Conservation (phyloP, 2,888 invertebrate species). For the Dicycla oo region DNA sequence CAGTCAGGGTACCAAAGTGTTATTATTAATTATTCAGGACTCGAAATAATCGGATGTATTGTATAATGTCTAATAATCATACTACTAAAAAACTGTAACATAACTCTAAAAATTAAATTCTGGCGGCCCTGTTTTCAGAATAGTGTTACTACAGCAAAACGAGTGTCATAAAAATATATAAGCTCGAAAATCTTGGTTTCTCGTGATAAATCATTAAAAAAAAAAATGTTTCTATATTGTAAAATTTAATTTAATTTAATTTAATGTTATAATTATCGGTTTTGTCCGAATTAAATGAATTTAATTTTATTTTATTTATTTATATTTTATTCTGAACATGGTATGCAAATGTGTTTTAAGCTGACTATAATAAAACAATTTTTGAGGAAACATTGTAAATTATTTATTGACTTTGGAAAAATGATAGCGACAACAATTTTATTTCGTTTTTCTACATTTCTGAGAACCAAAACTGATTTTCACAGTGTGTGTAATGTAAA, state of each 20-base stretch:
- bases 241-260: no score
- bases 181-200: background rate
- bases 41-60: no score
- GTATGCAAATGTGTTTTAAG: constrained; percentile 16
- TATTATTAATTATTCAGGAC: no score
- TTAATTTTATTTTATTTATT: no score
- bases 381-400: background rate
- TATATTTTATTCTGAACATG: constrained; percentile 1
- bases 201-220: background rate
- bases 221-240: background rate
- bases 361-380: constrained; percentile 18
- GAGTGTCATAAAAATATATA: background rate
- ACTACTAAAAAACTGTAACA: background rate
- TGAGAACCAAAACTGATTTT: background rate
- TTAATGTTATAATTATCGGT: no score
- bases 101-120: background rate
- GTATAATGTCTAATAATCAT: no score
- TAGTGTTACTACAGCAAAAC: background rate
- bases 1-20: no score
- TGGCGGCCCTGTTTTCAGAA: no score
- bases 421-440: background rate
- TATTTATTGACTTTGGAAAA: background rate
- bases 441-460: background rate
- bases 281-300: no score
- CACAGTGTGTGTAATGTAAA: background rate